Evolutionary conservation across 2,888 invertebrate genomes (phyloP), one percentile per base, ranked within the genome.

Genomic region (Cantharis rustica): DNA sequence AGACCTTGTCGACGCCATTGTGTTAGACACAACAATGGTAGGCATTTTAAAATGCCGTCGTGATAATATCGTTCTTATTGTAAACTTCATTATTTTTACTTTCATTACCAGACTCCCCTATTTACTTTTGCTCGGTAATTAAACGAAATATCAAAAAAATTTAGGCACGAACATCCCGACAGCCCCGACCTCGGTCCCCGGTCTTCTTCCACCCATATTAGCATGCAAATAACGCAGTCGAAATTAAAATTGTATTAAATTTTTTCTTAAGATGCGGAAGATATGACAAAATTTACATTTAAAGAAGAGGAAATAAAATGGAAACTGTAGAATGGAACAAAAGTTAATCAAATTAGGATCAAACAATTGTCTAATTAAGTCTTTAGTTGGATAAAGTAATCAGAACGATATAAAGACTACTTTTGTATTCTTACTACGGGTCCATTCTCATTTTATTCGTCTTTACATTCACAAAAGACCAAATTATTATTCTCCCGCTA

Each of bases 321-420:
- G 73, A 63, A 75, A 73, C 84, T 82, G 84, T 83, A 83, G 84
- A 83, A 82, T 82, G 81, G 81, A 82, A 83, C 83, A 83, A 84
- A 85, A 86, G 84, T 84, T 86, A 85, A 86, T 85, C 84, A 84
- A 84, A 86, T 86, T 85, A 84, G 84, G 83, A 85, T 86, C 86
- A 86, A 86, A 86, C 86, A 86, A 85, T 86, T 84, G 86, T 85
- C 84, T 85, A 86, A 86, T 86, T 86, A 86, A 86, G 84, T 84
- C 85, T 84, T 84, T 82, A 84, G 80, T 79, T 79, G 77, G 78
- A 75, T 81, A 80, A 80, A 78, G 81, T 81, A 85, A 85, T 85
- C 84, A 84, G 78, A 20, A 61, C 75, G 73, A 78, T 74, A 78
- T 78, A 78, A 76, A 74, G 76, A 76, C 79, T 80, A 75, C 80